Base-by-base conservation (phyloP, 2,888 invertebrate genomes). In the Polydrusus tereticollis region DNA sequence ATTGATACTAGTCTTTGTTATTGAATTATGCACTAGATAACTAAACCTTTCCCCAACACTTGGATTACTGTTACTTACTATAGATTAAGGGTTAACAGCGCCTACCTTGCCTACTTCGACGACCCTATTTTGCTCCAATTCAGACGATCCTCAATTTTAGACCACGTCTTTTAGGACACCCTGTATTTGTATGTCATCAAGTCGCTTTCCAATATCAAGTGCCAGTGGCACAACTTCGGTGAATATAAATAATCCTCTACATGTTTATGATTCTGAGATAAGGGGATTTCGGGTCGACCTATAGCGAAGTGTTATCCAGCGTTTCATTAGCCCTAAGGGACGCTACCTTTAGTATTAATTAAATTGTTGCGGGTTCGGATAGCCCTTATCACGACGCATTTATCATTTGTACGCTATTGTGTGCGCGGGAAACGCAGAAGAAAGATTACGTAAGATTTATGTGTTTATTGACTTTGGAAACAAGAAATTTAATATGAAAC, bases 241-340 rank as follows among this genome's bases (percentile, higher is more conserved):
- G 50, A 16, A 18, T 57, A 66, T 66, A 67, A 60, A 62, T 52
- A 68, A 68, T 62, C 36, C 52, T 20, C 52, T 26, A 43, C 60
- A 62, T 60, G 63, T 36, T 62, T 38, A 69, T 69, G 55, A 69
- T 69, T 55, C 33, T 36, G 26, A 63, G 69, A 69, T 64, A 64
- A 64, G 57, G 64, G 64, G 64, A 69, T 64, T 69, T 47, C 43
- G 16, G 64, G 47, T 47, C 47, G 47, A 47, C 36, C 33, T 41
- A 33, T 41, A 66, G 41, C 38, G 23, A 58, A 58, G 63, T 63
- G 66, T 63, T 63, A 72, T 72, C 72, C 45, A 29, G 23, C 63
- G 29, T 26, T 43, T 43, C 33, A 63, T 63, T 47, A 47, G 45
- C 63, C 63, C 63, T 47, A 26, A 20, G 63, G 63, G 63, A 45